A percentile compares a stretch with the other conserved stretches of the same genome.
Evolutionary conservation across 1,140 invertebrate species (phyloP).

Genomic region (Meloidogyne hapla): DNA sequence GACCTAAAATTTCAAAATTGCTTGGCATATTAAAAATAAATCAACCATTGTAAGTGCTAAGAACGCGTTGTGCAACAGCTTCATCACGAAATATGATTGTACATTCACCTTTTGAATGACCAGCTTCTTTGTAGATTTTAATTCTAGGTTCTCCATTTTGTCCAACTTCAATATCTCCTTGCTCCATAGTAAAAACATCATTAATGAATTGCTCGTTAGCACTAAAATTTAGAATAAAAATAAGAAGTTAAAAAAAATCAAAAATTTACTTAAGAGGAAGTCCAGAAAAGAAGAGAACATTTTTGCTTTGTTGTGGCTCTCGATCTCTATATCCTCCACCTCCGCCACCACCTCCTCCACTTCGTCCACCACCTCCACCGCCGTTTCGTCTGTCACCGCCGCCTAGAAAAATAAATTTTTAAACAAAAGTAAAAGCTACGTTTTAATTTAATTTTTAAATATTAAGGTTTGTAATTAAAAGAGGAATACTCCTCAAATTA

Average conservation of each 20-base stretch:
- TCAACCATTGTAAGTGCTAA: constrained; percentile 35
- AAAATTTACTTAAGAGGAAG: constrained; percentile 39
- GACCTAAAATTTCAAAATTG: constrained; percentile 19
- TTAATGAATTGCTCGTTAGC: constrained; percentile 41
- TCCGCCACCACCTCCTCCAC: constrained; percentile 16
- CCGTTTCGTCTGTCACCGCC: constrained; percentile 5
- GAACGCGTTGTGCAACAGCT: constrained; percentile 28
- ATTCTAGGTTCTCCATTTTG: constrained; percentile 40
- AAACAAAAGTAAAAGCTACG: too few species aligned
- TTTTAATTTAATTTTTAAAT: too few species aligned
- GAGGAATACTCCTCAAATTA: neutral
- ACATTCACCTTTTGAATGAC: constrained; percentile 43
- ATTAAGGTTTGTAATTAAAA: too few species aligned
- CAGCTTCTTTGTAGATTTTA: constrained; percentile 37
- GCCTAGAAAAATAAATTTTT: neutral
- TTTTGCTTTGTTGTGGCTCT: constrained; percentile 12
- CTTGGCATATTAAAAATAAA: neutral
- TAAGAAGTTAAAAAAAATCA: neutral
- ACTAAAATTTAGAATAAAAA: constrained; percentile 21
- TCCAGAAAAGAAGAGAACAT: constrained; percentile 39
- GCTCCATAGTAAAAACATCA: constrained; percentile 33
- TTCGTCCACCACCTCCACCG: constrained; percentile 15
- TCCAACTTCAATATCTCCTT: constrained; percentile 32
- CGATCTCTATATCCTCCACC: neutral
- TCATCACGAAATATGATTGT: constrained; percentile 36